Conservation (phyloP, 2,797 vertebrate species). For the Falco columbarius region DNA sequence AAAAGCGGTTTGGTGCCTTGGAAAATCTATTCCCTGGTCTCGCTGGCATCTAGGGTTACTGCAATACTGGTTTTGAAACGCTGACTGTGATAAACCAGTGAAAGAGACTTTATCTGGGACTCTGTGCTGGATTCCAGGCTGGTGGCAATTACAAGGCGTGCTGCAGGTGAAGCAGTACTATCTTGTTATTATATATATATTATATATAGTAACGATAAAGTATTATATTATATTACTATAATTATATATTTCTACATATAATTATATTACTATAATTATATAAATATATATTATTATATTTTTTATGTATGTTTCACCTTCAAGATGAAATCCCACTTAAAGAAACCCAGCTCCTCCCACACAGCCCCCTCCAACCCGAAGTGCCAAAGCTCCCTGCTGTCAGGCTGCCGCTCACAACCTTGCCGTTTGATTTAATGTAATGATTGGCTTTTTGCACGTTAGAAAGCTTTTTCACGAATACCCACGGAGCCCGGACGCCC, state of each 20-base stretch:
- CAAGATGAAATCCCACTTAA: accelerated
- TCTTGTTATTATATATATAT: too few relatives aligned
- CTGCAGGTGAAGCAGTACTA: background rate
- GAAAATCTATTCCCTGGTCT: background rate
- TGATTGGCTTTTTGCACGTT: background rate
- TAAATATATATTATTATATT: too few relatives aligned
- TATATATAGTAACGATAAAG: too few relatives aligned
- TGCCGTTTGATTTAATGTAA: background rate
- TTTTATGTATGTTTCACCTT: background rate
- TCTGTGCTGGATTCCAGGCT: background rate
- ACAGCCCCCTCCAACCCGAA: background rate
- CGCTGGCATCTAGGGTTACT: background rate
- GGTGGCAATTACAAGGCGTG: background rate
- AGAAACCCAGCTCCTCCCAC: accelerated
- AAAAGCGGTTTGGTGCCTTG: background rate
- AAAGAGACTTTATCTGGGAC: background rate
- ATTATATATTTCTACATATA: too few relatives aligned
- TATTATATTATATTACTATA: too few relatives aligned
- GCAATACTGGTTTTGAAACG: background rate
- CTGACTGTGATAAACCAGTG: background rate
- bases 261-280: too few relatives aligned
- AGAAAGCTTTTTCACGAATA: background rate
- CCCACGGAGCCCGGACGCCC: background rate
- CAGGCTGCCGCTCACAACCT: background rate
- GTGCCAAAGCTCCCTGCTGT: background rate